Evolutionary conservation across 2,113 vertebrate species (phyloP).

Genomic region (Colaptes auratus): DNA sequence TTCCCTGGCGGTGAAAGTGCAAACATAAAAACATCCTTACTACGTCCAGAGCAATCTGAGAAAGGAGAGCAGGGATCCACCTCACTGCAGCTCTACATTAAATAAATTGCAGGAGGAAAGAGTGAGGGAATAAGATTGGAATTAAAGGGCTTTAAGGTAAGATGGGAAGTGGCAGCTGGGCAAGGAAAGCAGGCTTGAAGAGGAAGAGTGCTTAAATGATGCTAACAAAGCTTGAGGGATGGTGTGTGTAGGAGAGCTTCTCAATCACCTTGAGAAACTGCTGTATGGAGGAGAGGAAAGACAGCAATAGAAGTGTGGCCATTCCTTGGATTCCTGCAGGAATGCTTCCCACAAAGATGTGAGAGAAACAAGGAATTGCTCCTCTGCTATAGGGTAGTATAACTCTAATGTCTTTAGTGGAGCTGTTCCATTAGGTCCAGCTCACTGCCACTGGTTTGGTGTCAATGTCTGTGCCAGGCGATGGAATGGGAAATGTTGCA

Average conservation of each 20-base stretch:
- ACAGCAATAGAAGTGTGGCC: background rate
- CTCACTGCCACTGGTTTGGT: rapidly evolving
- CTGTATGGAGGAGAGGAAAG: background rate
- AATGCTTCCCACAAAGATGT: background rate
- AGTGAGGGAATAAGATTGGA: conserved; percentile 23
- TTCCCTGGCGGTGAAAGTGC: background rate
- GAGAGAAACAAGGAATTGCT: background rate
- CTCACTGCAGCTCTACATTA: background rate
- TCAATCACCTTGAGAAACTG: background rate
- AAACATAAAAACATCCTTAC: background rate
- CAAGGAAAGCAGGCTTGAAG: conserved; percentile 10
- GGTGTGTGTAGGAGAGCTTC: background rate
- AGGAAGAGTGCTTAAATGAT: conserved; percentile 12
- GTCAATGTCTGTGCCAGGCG: rapidly evolving
- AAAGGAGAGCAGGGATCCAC: background rate
- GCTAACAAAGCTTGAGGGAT: background rate
- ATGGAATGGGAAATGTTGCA: background rate
- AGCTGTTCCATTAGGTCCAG: background rate
- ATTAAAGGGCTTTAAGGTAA: conserved; percentile 48
- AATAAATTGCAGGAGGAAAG: conserved; percentile 48
- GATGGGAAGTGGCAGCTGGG: background rate
- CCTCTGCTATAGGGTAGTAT: rapidly evolving
- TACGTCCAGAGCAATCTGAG: background rate
- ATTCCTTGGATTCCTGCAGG: background rate
- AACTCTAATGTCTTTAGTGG: background rate